Percentiles rank a stretch among this genome's conserved stretches.
Evolutionary conservation across 2,888 invertebrate genomes (phyloP).

Genomic region (Tolmerus cingulatus): DNA sequence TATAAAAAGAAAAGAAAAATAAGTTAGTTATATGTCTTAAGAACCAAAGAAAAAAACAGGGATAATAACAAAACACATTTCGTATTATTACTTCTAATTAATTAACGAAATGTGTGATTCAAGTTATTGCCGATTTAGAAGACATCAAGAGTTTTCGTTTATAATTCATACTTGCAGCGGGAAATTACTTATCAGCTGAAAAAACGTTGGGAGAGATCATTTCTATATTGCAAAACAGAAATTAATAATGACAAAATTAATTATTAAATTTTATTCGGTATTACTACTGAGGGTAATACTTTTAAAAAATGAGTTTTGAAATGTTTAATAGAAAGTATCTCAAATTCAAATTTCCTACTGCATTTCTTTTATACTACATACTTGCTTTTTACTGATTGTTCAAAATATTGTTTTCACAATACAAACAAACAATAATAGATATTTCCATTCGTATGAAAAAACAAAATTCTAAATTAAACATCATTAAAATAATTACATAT

Average conservation of each 20-base stretch:
- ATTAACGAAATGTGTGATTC: neutral
- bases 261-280: no score
- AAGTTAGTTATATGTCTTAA: neutral
- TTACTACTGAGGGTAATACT: no score
- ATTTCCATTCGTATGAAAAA: neutral
- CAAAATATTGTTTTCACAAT: neutral
- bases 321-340: neutral
- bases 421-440: neutral
- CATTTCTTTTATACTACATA: neutral
- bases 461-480: neutral
- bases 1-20: neutral
- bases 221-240: neutral
- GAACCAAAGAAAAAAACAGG: conserved; percentile 18
- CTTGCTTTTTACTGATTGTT: neutral
- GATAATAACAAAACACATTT: conserved; percentile 8
- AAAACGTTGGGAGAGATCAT: neutral
- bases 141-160: neutral
- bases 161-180: neutral
- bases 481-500: neutral
- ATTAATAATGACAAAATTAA: neutral
- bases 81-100: neutral
- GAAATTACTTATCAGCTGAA: neutral
- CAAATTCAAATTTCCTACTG: neutral
- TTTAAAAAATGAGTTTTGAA: no score
- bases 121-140: neutral